Conservation (phyloP, 2,888 invertebrate genomes). For the Seira musarum region DNA sequence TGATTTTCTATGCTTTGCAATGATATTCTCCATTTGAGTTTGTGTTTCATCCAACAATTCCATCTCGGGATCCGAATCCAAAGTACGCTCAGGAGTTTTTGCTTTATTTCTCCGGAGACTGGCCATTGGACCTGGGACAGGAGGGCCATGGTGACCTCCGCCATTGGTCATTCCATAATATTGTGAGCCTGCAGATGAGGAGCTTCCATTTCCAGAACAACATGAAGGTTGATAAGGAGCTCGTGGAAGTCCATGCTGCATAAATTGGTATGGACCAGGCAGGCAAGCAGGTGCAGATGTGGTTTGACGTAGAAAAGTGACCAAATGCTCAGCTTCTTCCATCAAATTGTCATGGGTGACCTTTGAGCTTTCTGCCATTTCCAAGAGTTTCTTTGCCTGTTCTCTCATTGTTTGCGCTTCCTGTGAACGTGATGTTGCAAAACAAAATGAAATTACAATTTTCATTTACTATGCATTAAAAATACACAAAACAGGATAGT, state of each 20-base stretch:
- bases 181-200: conserved; percentile 29
- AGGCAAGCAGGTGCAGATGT: conserved; percentile 21
- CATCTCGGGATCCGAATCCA: conserved; percentile 60
- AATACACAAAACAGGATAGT: background rate
- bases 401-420: conserved; percentile 63
- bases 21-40: conserved; percentile 53
- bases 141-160: background rate
- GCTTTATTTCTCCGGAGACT: conserved; percentile 37
- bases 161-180: conserved; percentile 39
- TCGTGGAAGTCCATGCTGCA: conserved; percentile 45
- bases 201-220: conserved; percentile 43
- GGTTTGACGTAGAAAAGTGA: conserved; percentile 58
- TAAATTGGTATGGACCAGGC: conserved; percentile 26
- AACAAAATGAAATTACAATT: too few relatives aligned
- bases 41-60: conserved; percentile 58
- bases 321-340: conserved; percentile 65
- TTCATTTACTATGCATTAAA: too few relatives aligned
- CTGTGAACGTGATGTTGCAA: conserved; percentile 47
- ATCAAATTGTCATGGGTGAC: conserved; percentile 62
- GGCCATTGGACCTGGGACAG: conserved; percentile 31
- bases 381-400: conserved; percentile 62
- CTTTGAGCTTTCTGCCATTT: conserved; percentile 63
- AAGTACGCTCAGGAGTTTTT: conserved; percentile 49
- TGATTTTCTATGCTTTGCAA: conserved; percentile 50
- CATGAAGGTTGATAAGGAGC: conserved; percentile 34